Percentiles rank a stretch among this genome's conserved stretches.
Evolutionary conservation across 2,113 vertebrate species (phyloP).

Genomic region (Epinephelus lanceolatus): DNA sequence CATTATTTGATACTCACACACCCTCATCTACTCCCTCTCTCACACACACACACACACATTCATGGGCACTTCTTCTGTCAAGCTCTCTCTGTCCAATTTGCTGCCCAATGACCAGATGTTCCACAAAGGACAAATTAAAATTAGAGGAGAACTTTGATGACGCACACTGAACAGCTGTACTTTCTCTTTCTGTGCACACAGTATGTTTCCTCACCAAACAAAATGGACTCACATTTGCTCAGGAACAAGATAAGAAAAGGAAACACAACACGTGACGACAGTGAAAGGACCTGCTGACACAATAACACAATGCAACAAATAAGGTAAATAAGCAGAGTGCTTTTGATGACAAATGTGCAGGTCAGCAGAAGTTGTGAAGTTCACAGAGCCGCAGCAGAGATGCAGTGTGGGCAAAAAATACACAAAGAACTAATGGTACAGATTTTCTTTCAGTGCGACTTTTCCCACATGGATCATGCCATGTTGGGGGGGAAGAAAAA

Average conservation of each 20-base stretch:
- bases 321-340: neutral
- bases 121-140: constrained; percentile 1
- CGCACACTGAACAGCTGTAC: neutral
- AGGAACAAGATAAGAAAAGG: neutral
- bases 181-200: neutral
- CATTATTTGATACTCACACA: neutral
- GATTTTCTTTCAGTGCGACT: neutral
- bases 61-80: neutral
- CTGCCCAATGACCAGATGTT: neutral
- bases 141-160: neutral
- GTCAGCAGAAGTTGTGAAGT: constrained; percentile 36
- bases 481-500: neutral
- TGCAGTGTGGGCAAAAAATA: neutral
- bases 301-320: neutral
- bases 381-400: constrained; percentile 9
- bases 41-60: neutral
- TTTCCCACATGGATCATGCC: neutral
- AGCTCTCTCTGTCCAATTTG: neutral
- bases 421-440: neutral
- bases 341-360: constrained; percentile 12
- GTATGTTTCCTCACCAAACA: neutral
- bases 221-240: no score
- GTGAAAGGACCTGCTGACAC: constrained; percentile 1
- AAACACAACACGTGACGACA: neutral
- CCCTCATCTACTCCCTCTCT: neutral